Percentiles rank a stretch among this genome's conserved stretches.
phyloP scores from a whole-genome alignment of 1,140 invertebrate species.

The Drosophila malerkotliana region DNA sequence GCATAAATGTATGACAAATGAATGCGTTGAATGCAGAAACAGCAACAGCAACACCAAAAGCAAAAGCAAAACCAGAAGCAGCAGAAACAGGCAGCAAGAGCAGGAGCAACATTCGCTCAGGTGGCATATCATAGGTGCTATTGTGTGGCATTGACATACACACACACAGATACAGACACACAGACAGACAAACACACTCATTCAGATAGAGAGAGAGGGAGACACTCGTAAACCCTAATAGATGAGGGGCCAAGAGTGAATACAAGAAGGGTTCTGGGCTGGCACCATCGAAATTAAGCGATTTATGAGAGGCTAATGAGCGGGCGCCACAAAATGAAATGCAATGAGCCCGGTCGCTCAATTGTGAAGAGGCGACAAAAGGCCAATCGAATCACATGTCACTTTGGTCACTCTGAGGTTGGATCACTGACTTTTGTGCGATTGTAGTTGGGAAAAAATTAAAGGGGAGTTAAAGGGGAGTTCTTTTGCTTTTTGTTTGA shows the following conservation, averaged over 20 bases:
- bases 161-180: neutral
- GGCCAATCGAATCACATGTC: slow-evolving; percentile 7
- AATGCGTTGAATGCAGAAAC: slow-evolving; percentile 38
- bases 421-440: neutral
- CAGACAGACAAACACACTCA: neutral
- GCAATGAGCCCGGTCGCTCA: slow-evolving; percentile 1
- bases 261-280: neutral
- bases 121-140: slow-evolving; percentile 34
- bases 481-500: too few species aligned
- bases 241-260: neutral
- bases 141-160: slow-evolving; percentile 37
- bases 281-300: slow-evolving; percentile 30
- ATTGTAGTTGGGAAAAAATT: neutral
- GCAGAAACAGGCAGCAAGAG: slow-evolving; percentile 4
- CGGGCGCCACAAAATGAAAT: slow-evolving; percentile 24
- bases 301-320: slow-evolving; percentile 42
- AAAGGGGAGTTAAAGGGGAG: neutral
- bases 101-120: slow-evolving; percentile 26
- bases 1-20: slow-evolving; percentile 67
- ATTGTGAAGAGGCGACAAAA: slow-evolving; percentile 19
- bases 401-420: slow-evolving; percentile 13
- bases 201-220: neutral
- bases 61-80: slow-evolving; percentile 7
- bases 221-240: neutral
- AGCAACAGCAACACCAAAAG: slow-evolving; percentile 17